Evolutionary conservation across 2,888 invertebrate species (phyloP).

Genomic region (Trichopoda pennipes): DNA sequence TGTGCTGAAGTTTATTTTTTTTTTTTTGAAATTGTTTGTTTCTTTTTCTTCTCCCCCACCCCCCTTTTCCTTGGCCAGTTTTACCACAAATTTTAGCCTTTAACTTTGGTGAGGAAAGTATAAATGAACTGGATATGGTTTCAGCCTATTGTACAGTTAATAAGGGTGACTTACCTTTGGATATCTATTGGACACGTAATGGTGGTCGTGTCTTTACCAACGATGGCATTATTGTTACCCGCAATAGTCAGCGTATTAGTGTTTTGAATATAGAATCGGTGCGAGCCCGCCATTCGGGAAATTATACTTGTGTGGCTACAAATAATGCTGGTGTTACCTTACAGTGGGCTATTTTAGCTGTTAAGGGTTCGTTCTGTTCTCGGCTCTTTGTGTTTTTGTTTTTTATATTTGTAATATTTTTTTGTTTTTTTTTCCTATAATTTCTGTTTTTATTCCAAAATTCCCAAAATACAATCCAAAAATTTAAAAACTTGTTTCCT

Average conservation of each 20-base stretch:
- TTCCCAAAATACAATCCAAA: not conserved
- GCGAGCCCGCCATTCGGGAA: constrained; percentile 85
- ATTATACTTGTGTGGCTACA: constrained; percentile 85
- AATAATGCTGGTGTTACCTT: constrained; percentile 84
- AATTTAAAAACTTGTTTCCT: too few species aligned
- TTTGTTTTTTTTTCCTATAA: not conserved
- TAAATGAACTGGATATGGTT: constrained; percentile 85
- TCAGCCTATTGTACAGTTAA: constrained; percentile 86
- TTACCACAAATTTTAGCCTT: constrained; percentile 87
- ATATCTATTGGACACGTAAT: constrained; percentile 86
- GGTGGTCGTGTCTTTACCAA: constrained; percentile 80
- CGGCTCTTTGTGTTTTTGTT: not conserved
- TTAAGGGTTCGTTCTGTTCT: constrained; percentile 81
- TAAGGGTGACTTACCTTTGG: constrained; percentile 89
- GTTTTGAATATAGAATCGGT: constrained; percentile 86
- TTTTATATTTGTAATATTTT: not conserved
- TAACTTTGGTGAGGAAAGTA: constrained; percentile 85
- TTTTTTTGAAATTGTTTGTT: too few species aligned
- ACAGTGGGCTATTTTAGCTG: constrained; percentile 83
- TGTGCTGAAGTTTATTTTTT: not conserved
- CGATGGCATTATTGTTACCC: constrained; percentile 81
- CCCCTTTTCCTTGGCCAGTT: constrained; percentile 80
- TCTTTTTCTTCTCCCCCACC: not conserved
- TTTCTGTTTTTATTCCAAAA: constrained; percentile 5
- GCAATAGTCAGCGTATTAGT: constrained; percentile 80